phyloP scores from a whole-genome alignment of 2,888 invertebrate species.

The Lordiphosa fenestrarum region DNA sequence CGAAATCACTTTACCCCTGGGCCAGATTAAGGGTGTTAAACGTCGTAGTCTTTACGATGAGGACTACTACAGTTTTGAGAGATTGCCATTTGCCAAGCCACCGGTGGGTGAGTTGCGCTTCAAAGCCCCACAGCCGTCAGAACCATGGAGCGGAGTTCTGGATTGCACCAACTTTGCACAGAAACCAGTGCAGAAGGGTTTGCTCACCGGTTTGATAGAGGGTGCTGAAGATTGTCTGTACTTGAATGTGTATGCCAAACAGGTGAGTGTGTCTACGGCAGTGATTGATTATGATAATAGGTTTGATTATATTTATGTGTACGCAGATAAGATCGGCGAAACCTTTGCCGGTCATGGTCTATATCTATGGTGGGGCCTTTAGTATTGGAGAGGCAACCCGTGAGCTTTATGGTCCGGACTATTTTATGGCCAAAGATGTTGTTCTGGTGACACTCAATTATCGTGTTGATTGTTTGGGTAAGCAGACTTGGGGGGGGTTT shows the following conservation, averaged over 20 bases:
- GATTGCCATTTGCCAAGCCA: conserved; percentile 73
- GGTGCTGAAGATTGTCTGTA: conserved; percentile 82
- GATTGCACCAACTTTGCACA: conserved; percentile 76
- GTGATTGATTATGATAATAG: conserved; percentile 16
- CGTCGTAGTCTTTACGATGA: conserved; percentile 52
- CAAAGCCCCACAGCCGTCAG: conserved; percentile 78
- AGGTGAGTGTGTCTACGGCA: conserved; percentile 40
- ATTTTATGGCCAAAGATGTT: conserved; percentile 80
- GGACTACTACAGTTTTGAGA: conserved; percentile 69
- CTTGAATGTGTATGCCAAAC: conserved; percentile 80
- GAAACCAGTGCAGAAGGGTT: conserved; percentile 73
- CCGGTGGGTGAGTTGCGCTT: conserved; percentile 71
- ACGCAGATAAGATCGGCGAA: conserved; percentile 50
- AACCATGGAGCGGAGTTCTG: conserved; percentile 78
- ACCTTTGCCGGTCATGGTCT: conserved; percentile 79
- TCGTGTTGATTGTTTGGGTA: conserved; percentile 80
- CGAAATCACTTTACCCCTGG: conserved; percentile 50
- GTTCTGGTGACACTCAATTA: conserved; percentile 80
- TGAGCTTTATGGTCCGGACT: conserved; percentile 78
- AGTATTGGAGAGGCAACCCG: conserved; percentile 77
- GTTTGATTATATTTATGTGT: conserved; percentile 2
- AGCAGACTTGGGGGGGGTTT: conserved; percentile 2
- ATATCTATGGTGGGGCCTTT: conserved; percentile 81
- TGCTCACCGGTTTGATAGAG: conserved; percentile 54
- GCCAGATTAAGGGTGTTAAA: conserved; percentile 49